These are phyloP conservation scores for Ecdyonurus torrentis DNA, from an alignment of 2,888 invertebrate species.

Conservation along the genomic window DNA sequence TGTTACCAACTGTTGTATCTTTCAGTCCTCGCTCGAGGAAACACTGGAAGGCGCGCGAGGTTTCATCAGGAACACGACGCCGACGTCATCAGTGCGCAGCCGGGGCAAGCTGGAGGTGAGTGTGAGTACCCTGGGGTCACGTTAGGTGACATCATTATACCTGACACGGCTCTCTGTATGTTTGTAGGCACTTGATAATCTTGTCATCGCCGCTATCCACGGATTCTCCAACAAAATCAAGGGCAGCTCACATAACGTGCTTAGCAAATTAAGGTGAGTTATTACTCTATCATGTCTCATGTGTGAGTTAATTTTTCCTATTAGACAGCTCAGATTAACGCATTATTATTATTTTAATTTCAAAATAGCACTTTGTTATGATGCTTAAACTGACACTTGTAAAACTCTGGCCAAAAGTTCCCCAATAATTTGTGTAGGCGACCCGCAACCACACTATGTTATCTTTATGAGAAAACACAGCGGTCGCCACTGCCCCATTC, in stretches of 20 bases:
- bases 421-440: too few relatives aligned
- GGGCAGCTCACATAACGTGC: conserved; percentile 26
- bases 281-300: too few relatives aligned
- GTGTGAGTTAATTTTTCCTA: too few relatives aligned
- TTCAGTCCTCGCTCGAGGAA: conserved; percentile 10
- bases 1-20: too few relatives aligned
- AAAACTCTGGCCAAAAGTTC: too few relatives aligned
- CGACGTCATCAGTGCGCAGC: conserved; percentile 16
- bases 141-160: neutral
- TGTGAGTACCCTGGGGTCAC: conserved; percentile 1
- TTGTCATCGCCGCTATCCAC: conserved; percentile 33
- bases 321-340: too few relatives aligned
- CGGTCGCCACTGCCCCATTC: too few relatives aligned
- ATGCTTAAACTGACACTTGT: too few relatives aligned
- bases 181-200: conserved; percentile 26
- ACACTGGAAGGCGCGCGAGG: conserved; percentile 10
- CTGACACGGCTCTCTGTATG: neutral
- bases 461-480: too few relatives aligned
- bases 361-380: too few relatives aligned
- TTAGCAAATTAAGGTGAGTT: conserved; percentile 30
- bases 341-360: too few relatives aligned
- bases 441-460: too few relatives aligned
- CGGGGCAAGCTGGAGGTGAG: conserved; percentile 18
- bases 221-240: conserved; percentile 32
- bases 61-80: conserved; percentile 15